Base-by-base conservation (phyloP, 2,888 invertebrate species). In the Clusia tigrina region DNA sequence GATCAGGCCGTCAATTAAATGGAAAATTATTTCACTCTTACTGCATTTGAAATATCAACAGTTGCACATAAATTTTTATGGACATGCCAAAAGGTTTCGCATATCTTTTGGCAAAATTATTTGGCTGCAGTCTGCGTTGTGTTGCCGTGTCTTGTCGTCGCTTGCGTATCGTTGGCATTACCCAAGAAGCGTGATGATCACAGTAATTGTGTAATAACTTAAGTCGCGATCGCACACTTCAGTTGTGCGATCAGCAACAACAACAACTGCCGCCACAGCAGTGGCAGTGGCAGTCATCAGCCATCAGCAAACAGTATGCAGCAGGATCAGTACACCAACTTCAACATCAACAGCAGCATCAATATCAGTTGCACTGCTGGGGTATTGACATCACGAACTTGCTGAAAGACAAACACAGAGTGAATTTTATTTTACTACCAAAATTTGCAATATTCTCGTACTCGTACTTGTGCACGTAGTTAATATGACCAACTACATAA, bases 161-260 rank as follows among this genome's bases (percentile, higher is more conserved):
- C n/a, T n/a, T n/a, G n/a, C n/a, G 22, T 38, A 15, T 22, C 53
- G 24, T n/a, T n/a, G 5, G 12, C 37, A 15, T 46, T 42, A 3
- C 23, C 24, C 9, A 51, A 55, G 51, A 48, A 63, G 60, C 63
- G 53, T 24, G 56, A 52, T 63, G 56, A 60, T 54, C 54, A 46
- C 53, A 12, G 51, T 58, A 65, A 63, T 65, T 65, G 65, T 61
- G 63, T 56, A 63, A 66, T 66, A 66, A 63, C 58, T 66, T 58
- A 63, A 59, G 63, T 42, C 24, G 63, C 46, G 51, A 54, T 58
- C 58, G 63, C 63, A 58, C 54, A 58, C 63, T 63, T 63, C 42
- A 54, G 37, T 56, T 38, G 54, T 3, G 18, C 12, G 12, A 32
- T 32, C 12, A 3, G n/a, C n/a, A 5, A n/a, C 42, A 32, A 32